A percentile compares a stretch with the other conserved stretches of the same genome.
phyloP scores from a whole-genome alignment of 2,888 invertebrate species.

The Glyphotaelius pellucidus region DNA sequence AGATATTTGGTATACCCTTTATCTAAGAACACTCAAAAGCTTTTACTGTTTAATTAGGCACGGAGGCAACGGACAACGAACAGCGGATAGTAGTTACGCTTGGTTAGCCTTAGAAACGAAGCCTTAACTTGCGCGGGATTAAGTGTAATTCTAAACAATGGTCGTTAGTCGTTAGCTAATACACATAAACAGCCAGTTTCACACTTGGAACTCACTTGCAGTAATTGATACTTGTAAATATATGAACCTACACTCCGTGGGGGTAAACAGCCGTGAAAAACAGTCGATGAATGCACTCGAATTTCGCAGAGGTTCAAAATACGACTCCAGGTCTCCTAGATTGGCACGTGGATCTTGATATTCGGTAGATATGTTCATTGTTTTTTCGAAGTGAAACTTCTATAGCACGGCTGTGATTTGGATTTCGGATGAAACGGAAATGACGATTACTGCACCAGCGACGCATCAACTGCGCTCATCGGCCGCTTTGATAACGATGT shows the following conservation, averaged over 20 bases:
- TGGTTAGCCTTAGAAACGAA: not conserved
- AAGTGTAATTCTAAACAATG: not conserved
- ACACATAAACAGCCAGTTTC: not conserved
- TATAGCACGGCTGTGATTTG: no score
- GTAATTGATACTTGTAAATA: not conserved
- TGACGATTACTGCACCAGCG: no score
- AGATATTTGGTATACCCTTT: not conserved
- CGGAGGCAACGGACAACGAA: not conserved
- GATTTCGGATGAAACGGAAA: no score
- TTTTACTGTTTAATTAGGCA: not conserved
- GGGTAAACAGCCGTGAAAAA: not conserved
- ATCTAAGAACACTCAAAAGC: not conserved
- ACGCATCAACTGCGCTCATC: no score
- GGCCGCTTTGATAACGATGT: no score
- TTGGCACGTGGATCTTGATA: no score
- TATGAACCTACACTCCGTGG: not conserved
- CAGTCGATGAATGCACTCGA: not conserved
- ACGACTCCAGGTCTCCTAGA: no score
- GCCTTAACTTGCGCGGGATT: not conserved
- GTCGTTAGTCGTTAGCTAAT: not conserved
- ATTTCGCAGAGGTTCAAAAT: not conserved
- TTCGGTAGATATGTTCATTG: no score
- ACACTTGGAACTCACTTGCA: not conserved
- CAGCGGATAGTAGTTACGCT: not conserved
- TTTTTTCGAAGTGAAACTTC: no score